These are phyloP conservation scores for Idaea biselata DNA, from an alignment of 2,888 invertebrate genomes.

Conservation along the genomic window DNA sequence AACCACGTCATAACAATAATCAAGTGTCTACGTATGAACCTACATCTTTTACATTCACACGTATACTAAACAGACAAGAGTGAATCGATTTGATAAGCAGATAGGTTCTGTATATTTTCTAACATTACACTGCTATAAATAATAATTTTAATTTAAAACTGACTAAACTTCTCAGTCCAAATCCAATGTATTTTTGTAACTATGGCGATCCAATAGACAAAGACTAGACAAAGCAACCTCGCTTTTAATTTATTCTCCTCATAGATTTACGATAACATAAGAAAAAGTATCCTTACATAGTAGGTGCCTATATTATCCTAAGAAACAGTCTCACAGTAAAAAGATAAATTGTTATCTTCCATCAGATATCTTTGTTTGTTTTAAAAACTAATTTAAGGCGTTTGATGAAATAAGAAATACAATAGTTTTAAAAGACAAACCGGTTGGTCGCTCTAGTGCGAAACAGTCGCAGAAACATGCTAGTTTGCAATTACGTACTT, in stretches of 20 bases:
- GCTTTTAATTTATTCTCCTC: not conserved
- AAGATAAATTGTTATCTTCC: constrained; percentile 17
- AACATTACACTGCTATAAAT: not conserved
- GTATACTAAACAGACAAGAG: not conserved
- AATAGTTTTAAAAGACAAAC: not conserved
- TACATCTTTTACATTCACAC: not conserved
- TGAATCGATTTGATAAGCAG: not conserved
- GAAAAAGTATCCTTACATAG: not conserved
- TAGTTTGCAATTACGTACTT: constrained; percentile 22
- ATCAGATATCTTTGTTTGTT: constrained; percentile 8
- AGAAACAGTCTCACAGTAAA: constrained; percentile 3
- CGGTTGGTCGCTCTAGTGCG: constrained; percentile 10
- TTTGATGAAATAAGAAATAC: not conserved
- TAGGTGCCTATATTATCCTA: not conserved
- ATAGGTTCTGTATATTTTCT: not conserved
- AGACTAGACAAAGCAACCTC: not conserved
- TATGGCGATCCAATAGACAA: not conserved
- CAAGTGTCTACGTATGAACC: not conserved
- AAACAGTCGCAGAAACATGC: constrained; percentile 20
- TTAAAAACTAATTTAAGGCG: not conserved
- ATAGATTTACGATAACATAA: not conserved
- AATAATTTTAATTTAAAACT: not conserved
- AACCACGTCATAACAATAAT: not conserved
- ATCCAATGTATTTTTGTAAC: not conserved
- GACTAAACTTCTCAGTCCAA: not conserved